Percentiles rank a stretch among this genome's conserved stretches.
These are phyloP conservation scores for Philereme vetulata DNA, from an alignment of 2,888 invertebrate species.

Conservation along the genomic window DNA sequence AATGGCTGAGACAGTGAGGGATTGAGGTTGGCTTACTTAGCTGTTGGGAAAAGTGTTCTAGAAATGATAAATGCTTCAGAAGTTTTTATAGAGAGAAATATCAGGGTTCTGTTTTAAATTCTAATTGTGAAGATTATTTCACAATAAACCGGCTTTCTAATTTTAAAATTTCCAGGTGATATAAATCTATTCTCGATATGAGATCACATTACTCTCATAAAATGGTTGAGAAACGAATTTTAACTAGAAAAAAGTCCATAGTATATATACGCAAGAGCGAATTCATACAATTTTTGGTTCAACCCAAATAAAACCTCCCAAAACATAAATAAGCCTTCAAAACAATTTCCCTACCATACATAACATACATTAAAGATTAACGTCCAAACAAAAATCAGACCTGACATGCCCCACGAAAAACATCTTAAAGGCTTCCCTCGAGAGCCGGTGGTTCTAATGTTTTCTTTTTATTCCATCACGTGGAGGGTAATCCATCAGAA, in stretches of 20 bases:
- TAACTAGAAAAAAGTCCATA: too few species aligned
- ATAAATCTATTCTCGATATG: too few species aligned
- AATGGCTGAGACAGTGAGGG: conserved; percentile 19
- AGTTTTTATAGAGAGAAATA: too few species aligned
- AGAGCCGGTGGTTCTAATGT: conserved; percentile 69
- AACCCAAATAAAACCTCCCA: not conserved
- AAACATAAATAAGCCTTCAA: conserved; percentile 28
- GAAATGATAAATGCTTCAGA: too few species aligned
- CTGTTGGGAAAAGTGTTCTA: conserved; percentile 3
- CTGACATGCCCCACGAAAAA: conserved; percentile 68
- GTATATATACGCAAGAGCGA: too few species aligned
- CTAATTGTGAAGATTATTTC: too few species aligned
- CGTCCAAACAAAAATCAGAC: conserved; percentile 60
- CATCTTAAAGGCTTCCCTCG: conserved; percentile 63
- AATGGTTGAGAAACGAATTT: too few species aligned
- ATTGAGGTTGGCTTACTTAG: conserved; percentile 6
- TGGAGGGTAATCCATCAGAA: conserved; percentile 74
- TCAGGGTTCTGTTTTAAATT: too few species aligned
- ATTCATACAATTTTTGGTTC: not conserved
- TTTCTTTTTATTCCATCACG: conserved; percentile 78
- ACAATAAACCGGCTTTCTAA: too few species aligned
- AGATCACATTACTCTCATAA: too few species aligned
- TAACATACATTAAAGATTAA: conserved; percentile 58
- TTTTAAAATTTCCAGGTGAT: too few species aligned
- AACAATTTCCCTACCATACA: conserved; percentile 35